Percentiles rank a stretch among this genome's conserved stretches.
phyloP scores from a whole-genome alignment of 2,888 invertebrate species.

The Biston betularia region DNA sequence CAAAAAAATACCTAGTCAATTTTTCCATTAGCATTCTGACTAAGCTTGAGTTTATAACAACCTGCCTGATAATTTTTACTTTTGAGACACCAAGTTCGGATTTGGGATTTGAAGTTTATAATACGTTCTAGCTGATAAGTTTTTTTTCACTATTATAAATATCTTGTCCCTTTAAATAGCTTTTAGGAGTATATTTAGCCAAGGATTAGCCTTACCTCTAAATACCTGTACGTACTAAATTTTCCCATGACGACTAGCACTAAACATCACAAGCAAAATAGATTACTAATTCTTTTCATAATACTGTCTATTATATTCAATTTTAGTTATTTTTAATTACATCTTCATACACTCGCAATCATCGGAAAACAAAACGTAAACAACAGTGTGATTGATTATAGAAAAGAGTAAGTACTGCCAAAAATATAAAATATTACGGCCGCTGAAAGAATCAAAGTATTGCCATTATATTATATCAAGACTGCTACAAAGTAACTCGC shows the following conservation, averaged over 20 bases:
- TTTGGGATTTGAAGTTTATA: no score
- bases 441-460: not conserved
- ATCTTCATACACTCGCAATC: conserved; percentile 6
- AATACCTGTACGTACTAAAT: conserved; percentile 84
- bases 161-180: no score
- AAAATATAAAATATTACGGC: no score
- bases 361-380: conserved; percentile 6
- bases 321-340: conserved; percentile 15
- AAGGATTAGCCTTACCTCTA: conserved; percentile 70
- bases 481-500: no score
- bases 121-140: no score
- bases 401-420: not conserved
- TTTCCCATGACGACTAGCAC: conserved; percentile 80
- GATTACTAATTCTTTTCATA: conserved; percentile 28
- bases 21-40: not conserved
- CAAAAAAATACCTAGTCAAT: not conserved
- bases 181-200: not conserved
- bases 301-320: conserved; percentile 26
- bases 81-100: no score
- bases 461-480: not conserved
- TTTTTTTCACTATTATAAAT: no score
- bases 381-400: not conserved
- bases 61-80: no score
- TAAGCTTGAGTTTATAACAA: not conserved
- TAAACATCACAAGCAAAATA: conserved; percentile 74